Evolutionary conservation across 2,797 vertebrate genomes (phyloP), one percentile per base, ranked within the genome.

Genomic region (Prionace glauca): DNA sequence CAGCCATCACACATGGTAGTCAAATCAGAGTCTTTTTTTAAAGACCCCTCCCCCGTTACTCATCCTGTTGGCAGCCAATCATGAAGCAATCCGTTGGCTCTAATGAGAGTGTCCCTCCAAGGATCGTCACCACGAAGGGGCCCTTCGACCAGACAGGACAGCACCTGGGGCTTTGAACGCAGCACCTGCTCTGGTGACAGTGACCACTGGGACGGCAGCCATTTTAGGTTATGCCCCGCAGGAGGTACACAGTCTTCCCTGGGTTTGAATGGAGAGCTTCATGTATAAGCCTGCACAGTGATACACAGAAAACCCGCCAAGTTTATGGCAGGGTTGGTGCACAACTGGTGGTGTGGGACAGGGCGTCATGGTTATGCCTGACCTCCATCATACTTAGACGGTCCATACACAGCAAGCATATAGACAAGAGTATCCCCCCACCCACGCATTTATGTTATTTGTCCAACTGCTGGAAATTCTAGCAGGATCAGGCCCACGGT

Each of bases 191-290:
- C 97, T 96, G 96, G 97, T 96, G 96, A 97, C 97, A 97, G 96
- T 96, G 96, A 97, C 96, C 96, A 96, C 91, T 69, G 96, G 96
- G 95, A 96, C 96, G 97, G 97, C 96, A 97, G 97, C 96, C 97
- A 97, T 97, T 97, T 97, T 69, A 96, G 96, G 95, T 97, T 97
- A 97, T 96, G 96, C 96, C 96, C 96, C 96, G 96, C 96, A 95
- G 96, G 12, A 29, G 24, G 11, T 50, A 12, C 86, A 88, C 26
- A 11, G 10, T 29, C 86, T 87, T 9, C 50, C 50, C 45, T 87
- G 24, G 0, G 12, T 24, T 22, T 84, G 41, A 45, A 81, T 41
- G 50, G 24, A 24, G 11, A 87, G 41, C 9, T 26, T 88, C 26
- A 29, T 29, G 45, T 3, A 65, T 2, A 14, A 11, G 62, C 62